Evolutionary conservation across 1,140 invertebrate genomes (phyloP), one percentile per base, ranked within the genome.

Genomic region (Cataglyphis hispanica): DNA sequence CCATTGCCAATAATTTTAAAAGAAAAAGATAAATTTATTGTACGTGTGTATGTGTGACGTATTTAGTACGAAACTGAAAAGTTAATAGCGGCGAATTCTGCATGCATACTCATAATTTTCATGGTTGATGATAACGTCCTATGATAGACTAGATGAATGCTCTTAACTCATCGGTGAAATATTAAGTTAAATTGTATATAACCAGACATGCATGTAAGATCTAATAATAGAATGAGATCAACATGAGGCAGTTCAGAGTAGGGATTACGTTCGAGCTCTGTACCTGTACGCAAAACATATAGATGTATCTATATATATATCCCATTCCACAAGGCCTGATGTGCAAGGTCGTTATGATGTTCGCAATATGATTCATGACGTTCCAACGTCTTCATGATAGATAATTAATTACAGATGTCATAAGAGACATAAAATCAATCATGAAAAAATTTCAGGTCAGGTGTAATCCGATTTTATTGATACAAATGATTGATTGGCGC

Each of bases 201-300:
- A 66, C 40, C 2, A 50, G 43, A 22, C 46, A 22, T 25, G 37
- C 27, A 8, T 19, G 53, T 53, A 66, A 34, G 60, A 66, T 84
- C 77, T 89, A 89, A 89, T 89, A 89, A 86, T 89, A 89, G 87
- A 86, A 43, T 60, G 25, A 74, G 43, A 89, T 37, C 67, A 74
- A 86, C 61, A 27, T 22, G 22, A 34, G 22, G 31, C 10, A 31
- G 40, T 50, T 25, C n/a, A 10, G 63, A 78, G 46, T 22, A 69
- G 46, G 25, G 6, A 56, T 22, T 19, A 40, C 11, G 22, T 56
- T 34, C 27, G 53, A n/a, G 27, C 31, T 74, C 22, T 83, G 34
- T 74, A 72, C 61, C 25, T 83, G 27, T 83, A 80, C 46, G 34
- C 27, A 60, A 72, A 58, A 83, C 19, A 22, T 40, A 81, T 60